A percentile compares a stretch with the other conserved stretches of the same genome.
phyloP scores from a whole-genome alignment of 2,797 vertebrate species.

The Phataginus tetradactyla region DNA sequence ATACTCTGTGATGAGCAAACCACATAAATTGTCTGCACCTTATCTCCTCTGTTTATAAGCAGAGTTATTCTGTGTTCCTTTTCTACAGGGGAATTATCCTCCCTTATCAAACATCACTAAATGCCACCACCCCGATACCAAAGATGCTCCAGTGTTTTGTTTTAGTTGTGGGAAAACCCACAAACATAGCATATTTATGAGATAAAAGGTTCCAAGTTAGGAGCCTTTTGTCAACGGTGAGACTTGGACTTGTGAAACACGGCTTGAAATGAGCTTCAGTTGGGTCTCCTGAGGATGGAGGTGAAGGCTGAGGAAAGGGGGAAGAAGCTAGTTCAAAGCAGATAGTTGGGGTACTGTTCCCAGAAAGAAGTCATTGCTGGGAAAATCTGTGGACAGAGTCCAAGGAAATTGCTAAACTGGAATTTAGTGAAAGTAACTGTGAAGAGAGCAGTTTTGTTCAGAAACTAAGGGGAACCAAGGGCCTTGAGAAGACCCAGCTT shows the following conservation, averaged over 20 bases:
- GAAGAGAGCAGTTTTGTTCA: background rate
- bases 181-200: background rate
- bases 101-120: background rate
- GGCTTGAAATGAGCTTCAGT: background rate
- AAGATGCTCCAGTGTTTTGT: background rate
- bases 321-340: background rate
- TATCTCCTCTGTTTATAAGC: background rate
- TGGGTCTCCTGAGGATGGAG: background rate
- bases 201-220: background rate
- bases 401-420: conserved; percentile 10
- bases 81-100: background rate
- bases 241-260: background rate
- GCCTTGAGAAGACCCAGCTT: background rate
- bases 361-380: conserved; percentile 36
- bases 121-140: background rate
- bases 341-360: background rate
- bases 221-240: background rate
- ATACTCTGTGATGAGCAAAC: background rate
- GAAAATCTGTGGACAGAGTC: conserved; percentile 17
- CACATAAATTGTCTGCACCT: background rate
- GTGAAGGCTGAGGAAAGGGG: background rate
- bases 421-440: background rate
- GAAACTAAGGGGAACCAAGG: background rate
- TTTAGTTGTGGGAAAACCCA: background rate
- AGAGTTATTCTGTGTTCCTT: background rate